Percentiles rank a stretch among this genome's conserved stretches.
Conservation (phyloP, 2,113 vertebrate genomes). For the Lates calcarifer region DNA sequence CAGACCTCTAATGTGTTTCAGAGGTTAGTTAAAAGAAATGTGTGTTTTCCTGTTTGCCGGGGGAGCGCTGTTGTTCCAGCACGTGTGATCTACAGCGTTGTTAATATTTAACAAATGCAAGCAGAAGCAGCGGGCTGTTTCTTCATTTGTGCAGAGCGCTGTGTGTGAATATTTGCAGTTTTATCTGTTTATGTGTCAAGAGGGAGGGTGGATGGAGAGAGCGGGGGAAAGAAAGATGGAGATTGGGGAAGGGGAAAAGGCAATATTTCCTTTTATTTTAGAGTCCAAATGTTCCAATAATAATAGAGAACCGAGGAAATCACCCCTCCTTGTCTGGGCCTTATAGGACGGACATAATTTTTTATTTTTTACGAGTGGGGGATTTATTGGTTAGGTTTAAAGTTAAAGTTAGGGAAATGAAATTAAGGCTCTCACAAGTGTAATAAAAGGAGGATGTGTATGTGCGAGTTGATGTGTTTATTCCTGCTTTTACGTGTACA, state of each 20-base stretch:
- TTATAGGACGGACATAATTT: neutral
- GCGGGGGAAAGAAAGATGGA: neutral
- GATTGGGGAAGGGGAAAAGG: neutral
- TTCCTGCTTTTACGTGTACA: neutral
- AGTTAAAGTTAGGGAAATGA: constrained; percentile 35
- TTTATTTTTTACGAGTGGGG: neutral
- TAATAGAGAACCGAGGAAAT: neutral
- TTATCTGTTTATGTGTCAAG: constrained; percentile 9
- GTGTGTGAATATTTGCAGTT: neutral
- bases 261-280: constrained; percentile 25
- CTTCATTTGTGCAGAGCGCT: neutral
- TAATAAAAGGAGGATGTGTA: neutral
- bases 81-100: constrained; percentile 40
- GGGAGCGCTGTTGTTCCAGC: neutral
- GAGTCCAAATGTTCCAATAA: constrained; percentile 22
- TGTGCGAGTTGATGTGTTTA: neutral
- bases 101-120: constrained; percentile 67
- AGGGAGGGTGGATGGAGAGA: neutral
- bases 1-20: neutral
- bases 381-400: constrained; percentile 36
- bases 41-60: neutral
- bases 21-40: constrained; percentile 16
- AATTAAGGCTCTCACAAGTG: constrained; percentile 13
- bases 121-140: constrained; percentile 47
- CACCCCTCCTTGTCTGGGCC: neutral